phyloP scores from a whole-genome alignment of 2,888 invertebrate genomes.

The Tryphoninae sp. region DNA sequence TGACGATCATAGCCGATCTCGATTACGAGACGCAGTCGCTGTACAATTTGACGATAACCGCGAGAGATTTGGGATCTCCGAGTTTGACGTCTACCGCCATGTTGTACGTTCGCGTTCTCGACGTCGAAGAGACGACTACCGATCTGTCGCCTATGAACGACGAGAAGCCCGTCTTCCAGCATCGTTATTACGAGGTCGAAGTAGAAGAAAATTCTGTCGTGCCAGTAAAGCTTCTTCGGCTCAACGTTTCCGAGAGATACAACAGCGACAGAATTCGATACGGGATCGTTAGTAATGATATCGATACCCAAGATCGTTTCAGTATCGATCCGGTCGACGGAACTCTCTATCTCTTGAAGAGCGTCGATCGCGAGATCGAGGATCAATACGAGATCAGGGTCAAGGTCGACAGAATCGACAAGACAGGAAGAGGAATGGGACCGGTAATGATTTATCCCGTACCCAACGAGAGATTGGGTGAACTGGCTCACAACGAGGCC shows the following conservation, averaged over 20 bases:
- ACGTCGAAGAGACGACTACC: conserved; percentile 85
- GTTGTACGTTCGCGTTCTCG: conserved; percentile 86
- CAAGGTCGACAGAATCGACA: conserved; percentile 82
- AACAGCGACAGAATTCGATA: conserved; percentile 85
- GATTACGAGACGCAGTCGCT: conserved; percentile 87
- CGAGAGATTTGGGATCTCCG: conserved; percentile 93
- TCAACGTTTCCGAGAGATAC: conserved; percentile 89
- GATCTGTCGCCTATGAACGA: conserved; percentile 82
- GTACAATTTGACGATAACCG: conserved; percentile 90
- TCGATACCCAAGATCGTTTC: conserved; percentile 85
- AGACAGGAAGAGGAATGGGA: conserved; percentile 85
- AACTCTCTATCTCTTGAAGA: conserved; percentile 87
- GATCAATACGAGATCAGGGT: conserved; percentile 85
- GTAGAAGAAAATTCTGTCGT: conserved; percentile 91
- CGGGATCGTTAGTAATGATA: conserved; percentile 85
- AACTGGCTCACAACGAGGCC: conserved; percentile 88
- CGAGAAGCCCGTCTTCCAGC: conserved; percentile 83
- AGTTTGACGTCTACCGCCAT: conserved; percentile 91
- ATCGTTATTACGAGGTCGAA: conserved; percentile 91
- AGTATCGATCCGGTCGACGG: conserved; percentile 90
- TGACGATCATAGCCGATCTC: conserved; percentile 88
- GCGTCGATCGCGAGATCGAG: conserved; percentile 89
- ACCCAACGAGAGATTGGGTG: conserved; percentile 87
- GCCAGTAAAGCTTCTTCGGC: conserved; percentile 88
- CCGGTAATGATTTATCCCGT: conserved; percentile 90